phyloP scores from a whole-genome alignment of 2,888 invertebrate species.

The Rotaria magnacalcarata region DNA sequence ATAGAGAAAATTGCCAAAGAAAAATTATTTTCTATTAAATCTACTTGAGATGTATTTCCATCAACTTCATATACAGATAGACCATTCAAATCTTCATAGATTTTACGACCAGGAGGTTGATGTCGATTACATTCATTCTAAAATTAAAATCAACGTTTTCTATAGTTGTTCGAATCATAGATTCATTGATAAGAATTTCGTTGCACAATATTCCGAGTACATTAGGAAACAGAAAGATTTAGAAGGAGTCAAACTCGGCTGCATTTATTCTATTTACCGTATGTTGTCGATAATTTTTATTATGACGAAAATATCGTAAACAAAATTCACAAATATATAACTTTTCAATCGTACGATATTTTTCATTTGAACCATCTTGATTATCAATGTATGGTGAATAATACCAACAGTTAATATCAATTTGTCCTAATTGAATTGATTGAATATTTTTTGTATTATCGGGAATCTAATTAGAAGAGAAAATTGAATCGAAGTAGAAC shows the following conservation, averaged over 20 bases:
- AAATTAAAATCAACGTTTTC: constrained; percentile 46
- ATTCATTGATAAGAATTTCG: no score
- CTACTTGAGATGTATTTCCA: constrained; percentile 78
- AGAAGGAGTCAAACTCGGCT: no score
- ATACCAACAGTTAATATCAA: constrained; percentile 98
- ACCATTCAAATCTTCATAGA: constrained; percentile 81
- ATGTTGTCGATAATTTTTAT: constrained; percentile 59
- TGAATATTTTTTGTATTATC: constrained; percentile 73
- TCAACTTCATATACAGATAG: constrained; percentile 94
- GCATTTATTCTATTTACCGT: constrained; percentile 49
- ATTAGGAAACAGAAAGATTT: no score
- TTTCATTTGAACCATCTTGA: constrained; percentile 38
- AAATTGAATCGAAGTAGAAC: neutral
- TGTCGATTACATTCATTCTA: constrained; percentile 78
- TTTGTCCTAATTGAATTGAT: constrained; percentile 82
- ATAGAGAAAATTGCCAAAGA: neutral
- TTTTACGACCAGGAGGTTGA: constrained; percentile 90
- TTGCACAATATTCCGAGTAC: no score
- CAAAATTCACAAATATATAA: constrained; percentile 93
- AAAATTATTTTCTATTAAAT: neutral
- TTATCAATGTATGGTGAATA: constrained; percentile 96
- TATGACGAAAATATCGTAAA: constrained; percentile 80
- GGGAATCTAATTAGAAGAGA: neutral
- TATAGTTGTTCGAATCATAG: no score
- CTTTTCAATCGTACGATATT: constrained; percentile 64